phyloP scores from a whole-genome alignment of 2,888 invertebrate genomes.

The Sabatieria punctata region DNA sequence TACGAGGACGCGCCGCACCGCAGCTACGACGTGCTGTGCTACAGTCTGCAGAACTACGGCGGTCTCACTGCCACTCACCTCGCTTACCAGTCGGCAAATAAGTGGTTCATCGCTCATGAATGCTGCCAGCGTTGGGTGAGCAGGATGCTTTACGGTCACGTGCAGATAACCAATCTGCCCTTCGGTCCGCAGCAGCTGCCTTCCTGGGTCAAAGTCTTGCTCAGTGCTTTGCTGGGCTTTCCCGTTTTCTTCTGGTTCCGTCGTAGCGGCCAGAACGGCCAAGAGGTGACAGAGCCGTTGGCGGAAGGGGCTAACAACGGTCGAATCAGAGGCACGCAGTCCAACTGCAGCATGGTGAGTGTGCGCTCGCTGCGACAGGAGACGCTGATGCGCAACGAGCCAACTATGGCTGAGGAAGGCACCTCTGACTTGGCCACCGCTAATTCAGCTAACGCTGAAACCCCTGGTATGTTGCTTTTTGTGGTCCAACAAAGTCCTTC shows the following conservation, averaged over 20 bases:
- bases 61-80: constrained; percentile 20
- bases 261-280: constrained; percentile 13
- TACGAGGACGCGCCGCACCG: constrained; percentile 15
- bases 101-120: constrained; percentile 37
- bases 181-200: constrained; percentile 12
- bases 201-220: constrained; percentile 21
- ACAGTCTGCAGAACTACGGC: constrained; percentile 16
- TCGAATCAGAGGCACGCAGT: neutral
- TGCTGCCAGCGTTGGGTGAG: constrained; percentile 40
- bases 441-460: neutral
- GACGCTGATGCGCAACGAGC: neutral
- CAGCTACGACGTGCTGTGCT: constrained; percentile 22
- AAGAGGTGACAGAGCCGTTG: neutral
- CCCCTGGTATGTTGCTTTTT: too few relatives aligned
- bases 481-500: too few relatives aligned
- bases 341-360: neutral
- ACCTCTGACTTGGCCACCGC: neutral
- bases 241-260: constrained; percentile 21
- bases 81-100: constrained; percentile 29
- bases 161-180: neutral
- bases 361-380: neutral
- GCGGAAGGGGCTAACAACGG: neutral
- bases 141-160: constrained; percentile 29
- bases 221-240: constrained; percentile 19
- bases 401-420: neutral